Evolutionary conservation across 2,797 vertebrate genomes (phyloP).

Genomic region (Pseudotriccus pelzelni): DNA sequence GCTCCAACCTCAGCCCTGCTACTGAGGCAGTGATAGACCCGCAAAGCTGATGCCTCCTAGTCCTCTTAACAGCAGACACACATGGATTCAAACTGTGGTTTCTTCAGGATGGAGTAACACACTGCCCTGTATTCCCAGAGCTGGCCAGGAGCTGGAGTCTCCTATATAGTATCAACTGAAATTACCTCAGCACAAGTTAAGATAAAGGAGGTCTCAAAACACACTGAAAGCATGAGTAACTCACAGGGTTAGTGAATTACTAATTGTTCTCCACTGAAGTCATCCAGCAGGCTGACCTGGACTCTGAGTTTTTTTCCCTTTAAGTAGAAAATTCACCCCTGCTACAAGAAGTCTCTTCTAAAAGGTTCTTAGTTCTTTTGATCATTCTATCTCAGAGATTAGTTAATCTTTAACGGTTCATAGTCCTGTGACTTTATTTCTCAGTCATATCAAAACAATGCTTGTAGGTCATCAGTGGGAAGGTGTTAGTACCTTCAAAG

Average conservation of each 20-base stretch:
- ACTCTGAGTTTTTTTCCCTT: not conserved
- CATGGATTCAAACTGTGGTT: not conserved
- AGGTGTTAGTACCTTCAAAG: not conserved
- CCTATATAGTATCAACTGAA: not conserved
- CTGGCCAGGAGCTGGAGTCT: not conserved
- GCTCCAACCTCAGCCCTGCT: not conserved
- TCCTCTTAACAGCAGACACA: not conserved
- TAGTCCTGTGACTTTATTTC: conserved; percentile 14
- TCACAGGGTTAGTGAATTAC: not conserved
- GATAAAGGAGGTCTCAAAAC: conserved; percentile 29
- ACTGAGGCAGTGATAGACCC: not conserved
- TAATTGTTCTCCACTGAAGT: not conserved
- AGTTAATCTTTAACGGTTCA: conserved; percentile 34
- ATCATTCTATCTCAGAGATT: conserved; percentile 16
- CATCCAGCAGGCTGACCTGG: not conserved
- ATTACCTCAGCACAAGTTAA: conserved; percentile 33
- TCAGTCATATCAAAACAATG: conserved; percentile 2
- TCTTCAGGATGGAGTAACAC: not conserved
- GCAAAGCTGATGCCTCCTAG: conserved; percentile 27
- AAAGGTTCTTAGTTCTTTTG: conserved; percentile 17
- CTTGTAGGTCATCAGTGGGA: not conserved
- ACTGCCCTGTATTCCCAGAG: not conserved
- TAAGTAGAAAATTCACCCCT: not conserved
- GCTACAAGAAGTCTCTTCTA: conserved; percentile 9
- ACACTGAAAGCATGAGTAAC: not conserved